These are phyloP conservation scores for Riptortus pedestris DNA, from an alignment of 1,140 invertebrate species.

Conservation along the genomic window DNA sequence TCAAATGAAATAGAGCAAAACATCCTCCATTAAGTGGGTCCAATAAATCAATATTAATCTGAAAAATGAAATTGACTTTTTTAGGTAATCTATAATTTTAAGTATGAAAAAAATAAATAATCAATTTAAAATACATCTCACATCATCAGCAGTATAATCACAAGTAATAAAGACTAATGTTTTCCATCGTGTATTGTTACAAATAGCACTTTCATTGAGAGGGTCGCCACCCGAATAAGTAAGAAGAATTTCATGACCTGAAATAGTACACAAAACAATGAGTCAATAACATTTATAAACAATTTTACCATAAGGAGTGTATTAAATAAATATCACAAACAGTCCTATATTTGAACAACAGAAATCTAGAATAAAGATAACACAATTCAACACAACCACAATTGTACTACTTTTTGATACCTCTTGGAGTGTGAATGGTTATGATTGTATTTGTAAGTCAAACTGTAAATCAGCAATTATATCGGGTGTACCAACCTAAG, in stretches of 20 bases:
- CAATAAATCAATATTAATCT: slow-evolving; percentile 5
- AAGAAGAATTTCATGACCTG: neutral
- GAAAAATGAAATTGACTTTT: neutral
- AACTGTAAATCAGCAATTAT: too few relatives aligned
- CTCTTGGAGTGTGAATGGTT: too few relatives aligned
- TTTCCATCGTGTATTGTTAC: neutral
- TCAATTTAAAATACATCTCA: neutral
- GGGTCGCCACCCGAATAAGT: slow-evolving; percentile 8
- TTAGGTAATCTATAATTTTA: neutral
- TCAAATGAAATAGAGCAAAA: slow-evolving; percentile 7
- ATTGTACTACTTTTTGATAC: too few relatives aligned
- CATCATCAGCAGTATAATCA: slow-evolving; percentile 1
- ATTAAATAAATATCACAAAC: too few relatives aligned
- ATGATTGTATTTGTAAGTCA: too few relatives aligned
- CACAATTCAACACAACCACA: neutral
- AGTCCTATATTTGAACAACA: neutral
- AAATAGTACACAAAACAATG: neutral
- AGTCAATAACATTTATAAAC: too few relatives aligned
- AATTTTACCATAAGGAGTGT: too few relatives aligned
- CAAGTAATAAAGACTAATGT: slow-evolving; percentile 6
- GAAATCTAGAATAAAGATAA: neutral
- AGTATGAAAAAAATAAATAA: neutral
- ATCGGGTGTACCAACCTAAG: too few relatives aligned
- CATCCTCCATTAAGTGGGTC: slow-evolving; percentile 3
- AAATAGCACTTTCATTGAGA: neutral